phyloP scores from a whole-genome alignment of 2,797 vertebrate genomes.

The Parotocinclus haroldoi region DNA sequence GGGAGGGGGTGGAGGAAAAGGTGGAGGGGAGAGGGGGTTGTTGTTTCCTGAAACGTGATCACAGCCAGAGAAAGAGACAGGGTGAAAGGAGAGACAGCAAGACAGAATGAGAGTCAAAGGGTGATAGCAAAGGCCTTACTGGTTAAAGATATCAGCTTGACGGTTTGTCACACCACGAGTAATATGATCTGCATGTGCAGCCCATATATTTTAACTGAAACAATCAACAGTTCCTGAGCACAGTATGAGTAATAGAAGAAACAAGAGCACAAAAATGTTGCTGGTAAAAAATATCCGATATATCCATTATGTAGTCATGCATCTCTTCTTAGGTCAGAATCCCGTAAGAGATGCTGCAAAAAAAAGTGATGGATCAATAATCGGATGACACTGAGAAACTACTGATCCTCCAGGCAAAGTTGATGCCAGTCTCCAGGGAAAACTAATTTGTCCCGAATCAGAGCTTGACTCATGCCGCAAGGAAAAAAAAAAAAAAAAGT shows the following conservation, averaged over 20 bases:
- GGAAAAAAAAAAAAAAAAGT: conserved; percentile 7
- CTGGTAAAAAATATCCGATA: background rate
- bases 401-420: conserved; percentile 17
- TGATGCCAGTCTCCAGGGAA: background rate
- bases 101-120: conserved; percentile 2
- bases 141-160: conserved; percentile 2
- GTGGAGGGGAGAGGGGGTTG: conserved; percentile 25
- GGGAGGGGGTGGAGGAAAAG: conserved; percentile 40
- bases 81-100: conserved; percentile 13
- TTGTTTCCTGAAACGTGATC: conserved; percentile 43
- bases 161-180: conserved; percentile 1
- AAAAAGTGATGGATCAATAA: conserved; percentile 29
- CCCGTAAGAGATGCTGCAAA: background rate
- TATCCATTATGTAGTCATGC: background rate
- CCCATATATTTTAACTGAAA: background rate
- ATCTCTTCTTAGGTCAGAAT: background rate
- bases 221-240: background rate
- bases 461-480: background rate
- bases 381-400: conserved; percentile 1
- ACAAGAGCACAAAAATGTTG: background rate
- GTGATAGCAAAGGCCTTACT: background rate
- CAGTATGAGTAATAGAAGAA: background rate
- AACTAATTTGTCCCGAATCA: background rate
- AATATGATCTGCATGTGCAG: no score
- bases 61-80: conserved; percentile 11